Evolutionary conservation across 2,113 vertebrate species (phyloP).

Genomic region (human (Homo sapiens)): GRCh38 chr13:24710501-24711000

Average conservation of each 20-base stretch:
- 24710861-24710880: conserved; percentile 82
- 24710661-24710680: neutral
- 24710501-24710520: conserved; percentile 88
- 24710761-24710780: neutral
- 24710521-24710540: conserved; percentile 87
- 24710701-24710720: neutral
- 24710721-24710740: too few relatives aligned
- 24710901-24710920: accelerated
- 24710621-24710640: neutral
- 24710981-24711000: neutral
- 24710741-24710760: neutral
- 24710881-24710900: conserved; percentile 85
- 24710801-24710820: conserved; percentile 87
- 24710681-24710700: neutral
- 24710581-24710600: conserved; percentile 85
- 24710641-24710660: neutral
- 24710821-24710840: conserved; percentile 84
- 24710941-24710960: neutral
- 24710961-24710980: neutral
- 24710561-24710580: conserved; percentile 87
- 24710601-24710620: neutral
- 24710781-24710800: conserved; percentile 86
- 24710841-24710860: conserved; percentile 85
- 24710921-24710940: neutral
- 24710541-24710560: conserved; percentile 89